These are phyloP conservation scores for Eupithecia vulgata DNA, from an alignment of 2,888 invertebrate species.

Conservation along the genomic window DNA sequence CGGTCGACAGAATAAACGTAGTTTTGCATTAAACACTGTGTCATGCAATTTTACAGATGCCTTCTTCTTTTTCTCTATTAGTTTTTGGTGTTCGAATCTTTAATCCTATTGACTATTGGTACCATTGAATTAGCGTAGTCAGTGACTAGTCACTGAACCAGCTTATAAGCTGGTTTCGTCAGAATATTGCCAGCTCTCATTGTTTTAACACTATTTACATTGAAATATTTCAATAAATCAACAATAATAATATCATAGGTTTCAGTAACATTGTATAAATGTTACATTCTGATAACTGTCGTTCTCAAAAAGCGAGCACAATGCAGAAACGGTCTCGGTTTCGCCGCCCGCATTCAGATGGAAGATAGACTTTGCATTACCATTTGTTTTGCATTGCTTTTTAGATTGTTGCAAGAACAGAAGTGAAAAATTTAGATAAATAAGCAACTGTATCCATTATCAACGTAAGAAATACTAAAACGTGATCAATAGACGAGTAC, in stretches of 20 bases:
- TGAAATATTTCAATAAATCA: not conserved
- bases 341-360: conserved; percentile 40
- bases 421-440: not conserved
- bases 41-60: too few relatives aligned
- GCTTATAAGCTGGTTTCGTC: not conserved
- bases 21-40: too few relatives aligned
- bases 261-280: not conserved
- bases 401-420: conserved; percentile 10
- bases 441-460: not conserved
- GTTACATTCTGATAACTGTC: conserved; percentile 55
- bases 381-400: conserved; percentile 21
- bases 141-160: too few relatives aligned
- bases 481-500: too few relatives aligned
- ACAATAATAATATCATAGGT: not conserved
- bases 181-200: not conserved
- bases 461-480: not conserved
- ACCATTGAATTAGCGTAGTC: too few relatives aligned
- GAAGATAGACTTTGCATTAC: conserved; percentile 34
- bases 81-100: too few relatives aligned
- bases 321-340: conserved; percentile 55
- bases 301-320: conserved; percentile 65
- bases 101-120: too few relatives aligned
- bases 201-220: not conserved
- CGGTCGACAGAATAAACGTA: too few relatives aligned
- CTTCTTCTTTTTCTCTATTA: too few relatives aligned